Percentiles rank a stretch among this genome's conserved stretches.
Conservation (phyloP, 2,113 vertebrate species). For the Bos taurus region ARS-UCD2.0 NC_037338.1:35599001-35599500, state of each 20-base stretch:
- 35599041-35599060: background rate
- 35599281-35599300: background rate
- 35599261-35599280: background rate
- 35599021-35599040: background rate
- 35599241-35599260: background rate
- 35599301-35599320: background rate
- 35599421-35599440: background rate
- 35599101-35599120: background rate
- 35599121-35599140: background rate
- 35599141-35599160: background rate
- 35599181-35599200: background rate
- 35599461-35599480: conserved; percentile 32
- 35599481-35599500: conserved; percentile 52
- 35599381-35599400: background rate
- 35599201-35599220: conserved; percentile 8
- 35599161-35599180: background rate
- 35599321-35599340: background rate
- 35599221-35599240: conserved; percentile 26
- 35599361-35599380: conserved; percentile 31
- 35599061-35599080: background rate
- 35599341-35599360: background rate
- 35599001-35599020: background rate
- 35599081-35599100: background rate
- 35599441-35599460: conserved; percentile 3
- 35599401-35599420: conserved; percentile 22